Conservation (phyloP, 2,888 invertebrate genomes). For the Heliconius sara region DNA sequence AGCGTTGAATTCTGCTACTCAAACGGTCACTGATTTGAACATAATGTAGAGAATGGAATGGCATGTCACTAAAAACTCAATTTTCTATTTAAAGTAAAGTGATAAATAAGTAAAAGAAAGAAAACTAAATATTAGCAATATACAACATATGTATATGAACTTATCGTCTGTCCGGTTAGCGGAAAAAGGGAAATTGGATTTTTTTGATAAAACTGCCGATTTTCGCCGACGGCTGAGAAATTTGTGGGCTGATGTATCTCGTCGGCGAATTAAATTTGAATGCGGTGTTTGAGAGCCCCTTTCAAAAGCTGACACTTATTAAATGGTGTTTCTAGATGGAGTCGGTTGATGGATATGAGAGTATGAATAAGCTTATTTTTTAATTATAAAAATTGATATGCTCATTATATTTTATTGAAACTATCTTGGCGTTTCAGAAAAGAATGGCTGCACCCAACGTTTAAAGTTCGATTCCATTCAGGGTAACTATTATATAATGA, state of each 20-base stretch:
- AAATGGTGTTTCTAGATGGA: background rate
- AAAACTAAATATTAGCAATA: background rate
- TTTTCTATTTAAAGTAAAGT: background rate
- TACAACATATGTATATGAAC: background rate
- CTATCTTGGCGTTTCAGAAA: too few species aligned
- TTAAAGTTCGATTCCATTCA: background rate
- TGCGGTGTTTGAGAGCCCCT: slow-evolving; percentile 7
- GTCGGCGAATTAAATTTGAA: slow-evolving; percentile 35
- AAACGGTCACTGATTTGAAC: too few species aligned
- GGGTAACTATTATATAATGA: background rate
- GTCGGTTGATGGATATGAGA: background rate
- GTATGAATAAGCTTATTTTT: background rate
- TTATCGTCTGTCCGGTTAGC: slow-evolving; percentile 34
- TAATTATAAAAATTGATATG: too few species aligned
- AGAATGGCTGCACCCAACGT: too few species aligned
- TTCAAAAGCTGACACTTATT: background rate
- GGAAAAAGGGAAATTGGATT: slow-evolving; percentile 45
- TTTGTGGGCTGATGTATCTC: slow-evolving; percentile 33
- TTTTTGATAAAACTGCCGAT: slow-evolving; percentile 46
- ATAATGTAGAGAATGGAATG: too few species aligned
- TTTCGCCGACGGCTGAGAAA: slow-evolving; percentile 29
- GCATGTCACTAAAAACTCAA: too few species aligned
- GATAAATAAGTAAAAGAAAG: background rate
- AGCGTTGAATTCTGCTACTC: too few species aligned
- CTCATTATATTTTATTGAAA: too few species aligned